Conservation (phyloP, 2,888 invertebrate species). For the Buathra laborator region DNA sequence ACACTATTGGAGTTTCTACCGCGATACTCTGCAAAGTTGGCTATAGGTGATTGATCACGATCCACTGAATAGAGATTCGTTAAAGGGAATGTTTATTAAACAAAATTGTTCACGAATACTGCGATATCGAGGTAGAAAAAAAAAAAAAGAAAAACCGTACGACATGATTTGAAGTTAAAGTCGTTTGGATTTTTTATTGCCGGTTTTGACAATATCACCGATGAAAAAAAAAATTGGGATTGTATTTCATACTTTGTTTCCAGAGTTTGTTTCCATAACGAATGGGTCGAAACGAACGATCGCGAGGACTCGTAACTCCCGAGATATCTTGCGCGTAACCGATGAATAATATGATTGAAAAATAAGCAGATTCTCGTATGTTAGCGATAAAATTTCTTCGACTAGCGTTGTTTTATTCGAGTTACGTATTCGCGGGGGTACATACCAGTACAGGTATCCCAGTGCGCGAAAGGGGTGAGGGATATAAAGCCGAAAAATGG, state of each 20-base stretch:
- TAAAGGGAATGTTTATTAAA: not conserved
- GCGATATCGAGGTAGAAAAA: too few relatives aligned
- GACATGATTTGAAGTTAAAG: too few relatives aligned
- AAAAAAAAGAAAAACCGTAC: too few relatives aligned
- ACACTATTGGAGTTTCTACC: not conserved
- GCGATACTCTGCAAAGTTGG: not conserved
- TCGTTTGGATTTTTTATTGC: not conserved
- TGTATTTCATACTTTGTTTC: not conserved
- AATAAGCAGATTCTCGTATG: constrained; percentile 8
- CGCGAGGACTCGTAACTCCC: not conserved
- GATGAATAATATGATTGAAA: constrained; percentile 11
- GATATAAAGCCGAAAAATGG: constrained; percentile 43
- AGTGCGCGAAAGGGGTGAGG: not conserved
- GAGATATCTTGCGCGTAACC: not conserved
- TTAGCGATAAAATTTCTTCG: constrained; percentile 1
- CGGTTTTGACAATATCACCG: not conserved
- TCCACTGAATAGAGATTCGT: not conserved
- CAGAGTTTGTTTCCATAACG: not conserved
- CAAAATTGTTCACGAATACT: too few relatives aligned
- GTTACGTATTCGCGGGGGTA: not conserved
- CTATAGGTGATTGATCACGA: constrained; percentile 25
- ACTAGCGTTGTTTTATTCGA: constrained; percentile 1
- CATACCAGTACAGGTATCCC: not conserved
- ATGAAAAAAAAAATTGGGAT: not conserved
- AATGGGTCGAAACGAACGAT: not conserved